phyloP scores from a whole-genome alignment of 2,113 vertebrate species.

The Chinchilla lanigera region DNA sequence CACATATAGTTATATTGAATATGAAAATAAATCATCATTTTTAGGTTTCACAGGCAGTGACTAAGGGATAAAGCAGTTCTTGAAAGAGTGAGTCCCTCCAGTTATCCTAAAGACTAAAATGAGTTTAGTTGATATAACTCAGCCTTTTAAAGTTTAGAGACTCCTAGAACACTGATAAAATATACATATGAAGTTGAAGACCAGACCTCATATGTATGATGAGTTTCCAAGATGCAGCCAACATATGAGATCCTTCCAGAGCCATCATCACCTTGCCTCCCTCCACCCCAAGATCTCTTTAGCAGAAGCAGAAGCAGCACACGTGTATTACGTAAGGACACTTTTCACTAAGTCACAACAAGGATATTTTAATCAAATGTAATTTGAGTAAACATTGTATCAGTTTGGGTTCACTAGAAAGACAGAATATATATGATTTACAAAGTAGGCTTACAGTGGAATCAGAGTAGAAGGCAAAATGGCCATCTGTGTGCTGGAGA shows the following conservation, averaged over 20 bases:
- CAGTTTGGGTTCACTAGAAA: not conserved
- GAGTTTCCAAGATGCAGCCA: not conserved
- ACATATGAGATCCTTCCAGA: not conserved
- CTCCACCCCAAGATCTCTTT: not conserved
- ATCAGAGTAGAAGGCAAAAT: not conserved
- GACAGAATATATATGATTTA: not conserved
- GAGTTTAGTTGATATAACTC: not conserved
- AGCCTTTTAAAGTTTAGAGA: not conserved
- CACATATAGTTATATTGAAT: not conserved
- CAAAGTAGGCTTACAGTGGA: not conserved
- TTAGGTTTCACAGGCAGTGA: conserved; percentile 26
- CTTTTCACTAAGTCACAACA: not conserved
- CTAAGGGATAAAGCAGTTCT: not conserved
- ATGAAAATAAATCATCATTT: not conserved
- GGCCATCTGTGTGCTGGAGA: too few species aligned
- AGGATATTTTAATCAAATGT: not conserved
- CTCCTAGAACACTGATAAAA: not conserved
- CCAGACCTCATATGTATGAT: not conserved
- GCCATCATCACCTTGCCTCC: not conserved
- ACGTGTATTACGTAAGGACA: not conserved
- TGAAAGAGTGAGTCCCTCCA: not conserved
- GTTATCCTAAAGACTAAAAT: not conserved
- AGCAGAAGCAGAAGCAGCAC: not conserved
- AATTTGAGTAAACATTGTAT: not conserved
- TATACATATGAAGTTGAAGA: not conserved